Percentiles rank a stretch among this genome's conserved stretches.
These are phyloP conservation scores for Channa argus DNA, from an alignment of 2,113 vertebrate species.

Conservation along the genomic window DNA sequence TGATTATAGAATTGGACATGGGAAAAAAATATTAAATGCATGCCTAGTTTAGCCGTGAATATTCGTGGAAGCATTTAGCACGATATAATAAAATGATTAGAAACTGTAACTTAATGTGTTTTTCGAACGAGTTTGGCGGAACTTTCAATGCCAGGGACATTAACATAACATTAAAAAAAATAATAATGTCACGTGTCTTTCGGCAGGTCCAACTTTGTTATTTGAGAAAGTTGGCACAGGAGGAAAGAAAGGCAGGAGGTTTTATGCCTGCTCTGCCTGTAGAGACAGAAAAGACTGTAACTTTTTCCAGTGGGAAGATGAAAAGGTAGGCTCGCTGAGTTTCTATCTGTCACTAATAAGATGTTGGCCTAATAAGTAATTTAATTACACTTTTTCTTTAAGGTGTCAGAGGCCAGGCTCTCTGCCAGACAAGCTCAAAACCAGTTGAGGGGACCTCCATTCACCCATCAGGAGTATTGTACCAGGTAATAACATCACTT, in stretches of 20 bases:
- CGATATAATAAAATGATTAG: no score
- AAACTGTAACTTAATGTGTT: no score
- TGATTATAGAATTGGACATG: no score
- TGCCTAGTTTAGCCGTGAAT: no score
- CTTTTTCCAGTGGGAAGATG: constrained; percentile 97
- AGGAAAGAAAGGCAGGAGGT: constrained; percentile 81
- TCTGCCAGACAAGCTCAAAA: constrained; percentile 88
- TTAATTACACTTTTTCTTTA: not conserved
- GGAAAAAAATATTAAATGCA: no score
- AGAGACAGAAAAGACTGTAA: constrained; percentile 93
- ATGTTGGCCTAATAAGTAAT: no score
- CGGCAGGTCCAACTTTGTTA: constrained; percentile 89
- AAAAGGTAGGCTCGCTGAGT: constrained; percentile 84
- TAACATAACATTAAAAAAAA: no score
- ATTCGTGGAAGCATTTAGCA: no score
- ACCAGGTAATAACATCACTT: constrained; percentile 81
- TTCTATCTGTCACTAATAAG: not conserved
- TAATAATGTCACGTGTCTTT: not conserved
- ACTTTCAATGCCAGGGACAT: no score
- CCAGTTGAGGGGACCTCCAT: constrained; percentile 78
- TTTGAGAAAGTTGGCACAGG: constrained; percentile 86
- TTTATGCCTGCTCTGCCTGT: constrained; percentile 96
- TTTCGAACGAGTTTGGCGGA: no score
- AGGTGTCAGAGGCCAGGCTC: constrained; percentile 89
- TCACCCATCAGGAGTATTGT: constrained; percentile 85